Evolutionary conservation across 2,888 invertebrate species (phyloP).

Genomic region (Schizotus pectinicornis): DNA sequence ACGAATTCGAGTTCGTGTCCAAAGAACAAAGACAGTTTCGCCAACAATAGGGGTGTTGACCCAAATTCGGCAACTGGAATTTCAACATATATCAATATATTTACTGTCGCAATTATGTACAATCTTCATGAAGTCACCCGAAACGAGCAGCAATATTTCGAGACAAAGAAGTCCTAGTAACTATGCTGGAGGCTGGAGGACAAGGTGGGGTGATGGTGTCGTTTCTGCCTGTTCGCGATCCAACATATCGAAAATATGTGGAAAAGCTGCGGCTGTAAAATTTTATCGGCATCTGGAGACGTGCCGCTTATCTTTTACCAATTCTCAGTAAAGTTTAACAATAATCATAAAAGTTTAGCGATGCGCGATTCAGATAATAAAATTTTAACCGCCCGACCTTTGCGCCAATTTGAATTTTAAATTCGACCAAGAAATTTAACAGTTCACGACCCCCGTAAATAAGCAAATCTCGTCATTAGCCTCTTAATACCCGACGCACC

Average conservation of each 20-base stretch:
- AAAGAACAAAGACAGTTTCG: too few species aligned
- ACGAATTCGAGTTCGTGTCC: background rate
- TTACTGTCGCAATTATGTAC: too few species aligned
- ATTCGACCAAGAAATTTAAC: background rate
- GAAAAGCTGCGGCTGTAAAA: slow-evolving; percentile 12
- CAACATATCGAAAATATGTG: slow-evolving; percentile 10
- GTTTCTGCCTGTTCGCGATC: background rate
- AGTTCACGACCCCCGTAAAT: too few species aligned
- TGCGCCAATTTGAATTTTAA: background rate
- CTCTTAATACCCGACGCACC: too few species aligned
- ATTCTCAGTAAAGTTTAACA: slow-evolving; percentile 18
- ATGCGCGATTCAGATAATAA: slow-evolving; percentile 8
- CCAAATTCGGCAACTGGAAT: too few species aligned
- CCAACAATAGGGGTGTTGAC: too few species aligned
- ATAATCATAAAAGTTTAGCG: slow-evolving; percentile 19
- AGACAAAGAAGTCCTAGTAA: too few species aligned
- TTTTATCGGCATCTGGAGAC: slow-evolving; percentile 20
- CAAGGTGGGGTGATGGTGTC: too few species aligned
- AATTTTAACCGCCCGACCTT: slow-evolving; percentile 3
- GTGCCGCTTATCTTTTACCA: slow-evolving; percentile 17
- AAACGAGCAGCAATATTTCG: too few species aligned
- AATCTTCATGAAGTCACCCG: too few species aligned
- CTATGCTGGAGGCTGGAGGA: background rate
- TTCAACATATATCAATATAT: too few species aligned
- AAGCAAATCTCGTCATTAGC: too few species aligned